Evolutionary conservation across 2,113 vertebrate genomes (phyloP), one percentile per base, ranked within the genome.

Genomic region (Vicugna pacos): DNA sequence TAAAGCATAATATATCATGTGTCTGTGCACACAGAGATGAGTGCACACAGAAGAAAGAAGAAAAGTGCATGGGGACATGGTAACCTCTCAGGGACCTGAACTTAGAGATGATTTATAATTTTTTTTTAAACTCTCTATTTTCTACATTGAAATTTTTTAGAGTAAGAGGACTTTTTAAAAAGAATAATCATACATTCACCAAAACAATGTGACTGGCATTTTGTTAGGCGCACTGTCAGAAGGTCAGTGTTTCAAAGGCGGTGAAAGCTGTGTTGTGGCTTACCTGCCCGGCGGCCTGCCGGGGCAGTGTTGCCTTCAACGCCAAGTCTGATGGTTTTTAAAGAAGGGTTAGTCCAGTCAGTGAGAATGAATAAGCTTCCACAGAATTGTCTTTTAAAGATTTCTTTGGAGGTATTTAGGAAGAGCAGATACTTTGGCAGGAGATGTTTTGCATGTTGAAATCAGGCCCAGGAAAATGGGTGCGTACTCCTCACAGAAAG

Each of bases 11-110:
- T 1, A 1, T 72, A 0, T n/a, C 24, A 16, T 48, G 6, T 83
- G 24, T 54, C 0, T 4, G 2, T 46, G 13, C 13, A 3, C 11
- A 5, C 2, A 12, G 48, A 46, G 12, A 8, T 35, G 1, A 0
- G 1, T 0, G 2, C 26, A n/a, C 60, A 52, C 16, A 56, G 75
- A 8, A 8, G 8, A 24, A 42, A 5, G 24, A 2, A 28, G 56
- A 73, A 14, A 15, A 4, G 38, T 19, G 20, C 1, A 1, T 7
- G 4, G 5, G 5, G 15, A 52, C 48, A 60, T 16, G 20, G 20
- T 42, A 12, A 19, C 28, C 2, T 72, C 50, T 17, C 30, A 54
- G 65, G 52, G 70, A 5, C 54, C 17, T 58, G 9, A 56, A 48
- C 15, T 32, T 20, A 22, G 0, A 22, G n/a, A 3, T 50, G 24